Percentiles rank a stretch among this genome's conserved stretches.
Conservation (phyloP, 2,797 vertebrate genomes). For the Microctenopoma stevenorrisi region DNA sequence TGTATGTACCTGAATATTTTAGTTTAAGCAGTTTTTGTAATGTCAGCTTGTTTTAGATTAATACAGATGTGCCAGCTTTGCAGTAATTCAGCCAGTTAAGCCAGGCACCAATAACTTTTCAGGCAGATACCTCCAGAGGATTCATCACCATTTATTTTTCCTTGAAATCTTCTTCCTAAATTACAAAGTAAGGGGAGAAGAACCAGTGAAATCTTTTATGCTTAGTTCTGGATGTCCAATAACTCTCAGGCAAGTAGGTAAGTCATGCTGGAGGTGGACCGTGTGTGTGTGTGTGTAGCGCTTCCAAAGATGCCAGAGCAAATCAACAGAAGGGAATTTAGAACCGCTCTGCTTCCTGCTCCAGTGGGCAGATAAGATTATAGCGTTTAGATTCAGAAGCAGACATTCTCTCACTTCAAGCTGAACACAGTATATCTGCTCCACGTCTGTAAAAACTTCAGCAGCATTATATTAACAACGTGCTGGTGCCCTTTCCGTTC, state of each 20-base stretch:
- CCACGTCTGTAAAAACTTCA: conserved; percentile 44
- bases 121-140: conserved; percentile 14
- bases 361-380: conserved; percentile 71
- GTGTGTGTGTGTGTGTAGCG: conserved; percentile 3
- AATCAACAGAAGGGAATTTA: conserved; percentile 64
- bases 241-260: conserved; percentile 39
- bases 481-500: conserved; percentile 30
- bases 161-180: conserved; percentile 43
- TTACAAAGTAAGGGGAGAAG: conserved; percentile 52
- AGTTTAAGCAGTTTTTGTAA: neutral
- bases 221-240: conserved; percentile 52
- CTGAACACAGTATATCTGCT: conserved; percentile 40
- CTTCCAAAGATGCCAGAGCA: conserved; percentile 58
- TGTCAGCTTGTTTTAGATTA: neutral
- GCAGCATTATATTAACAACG: conserved; percentile 40
- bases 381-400: conserved; percentile 71
- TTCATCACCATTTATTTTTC: conserved; percentile 26
- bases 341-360: conserved; percentile 63
- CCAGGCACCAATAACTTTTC: conserved; percentile 17
- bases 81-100: conserved; percentile 3
- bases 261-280: conserved; percentile 28
- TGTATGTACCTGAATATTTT: too few relatives aligned
- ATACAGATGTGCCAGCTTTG: neutral
- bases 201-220: conserved; percentile 41
- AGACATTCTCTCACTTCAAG: conserved; percentile 56